Conservation (phyloP, 2,888 invertebrate species). For the Tinea semifulvella region DNA sequence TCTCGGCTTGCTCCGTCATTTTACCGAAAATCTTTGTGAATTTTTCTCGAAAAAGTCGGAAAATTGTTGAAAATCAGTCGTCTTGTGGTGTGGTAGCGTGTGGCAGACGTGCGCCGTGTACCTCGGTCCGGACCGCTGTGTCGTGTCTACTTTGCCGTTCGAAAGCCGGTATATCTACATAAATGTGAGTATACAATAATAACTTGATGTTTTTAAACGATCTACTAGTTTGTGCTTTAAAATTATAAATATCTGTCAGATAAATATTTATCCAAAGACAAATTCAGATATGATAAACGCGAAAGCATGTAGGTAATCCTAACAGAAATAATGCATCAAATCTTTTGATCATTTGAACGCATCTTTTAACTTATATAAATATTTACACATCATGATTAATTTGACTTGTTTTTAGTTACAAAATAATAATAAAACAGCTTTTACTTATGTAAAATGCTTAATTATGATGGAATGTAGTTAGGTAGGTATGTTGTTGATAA, state of each 20-base stretch:
- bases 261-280: too few species aligned
- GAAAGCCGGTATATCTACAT: conserved; percentile 25
- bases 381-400: too few species aligned
- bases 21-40: conserved; percentile 59
- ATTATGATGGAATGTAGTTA: conserved; percentile 3
- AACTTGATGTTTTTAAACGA: neutral
- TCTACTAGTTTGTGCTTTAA: too few species aligned
- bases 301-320: too few species aligned
- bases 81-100: conserved; percentile 38
- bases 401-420: too few species aligned
- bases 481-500: conserved; percentile 12
- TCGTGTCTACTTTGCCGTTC: conserved; percentile 42
- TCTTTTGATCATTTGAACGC: too few species aligned
- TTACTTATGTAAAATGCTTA: neutral
- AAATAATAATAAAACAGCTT: too few species aligned
- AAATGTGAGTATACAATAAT: conserved; percentile 40
- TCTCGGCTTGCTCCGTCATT: conserved; percentile 65
- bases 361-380: too few species aligned
- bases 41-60: conserved; percentile 52
- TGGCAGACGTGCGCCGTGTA: conserved; percentile 36
- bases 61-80: conserved; percentile 46
- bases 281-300: too few species aligned
- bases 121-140: conserved; percentile 38
- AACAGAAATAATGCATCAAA: too few species aligned
- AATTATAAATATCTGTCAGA: too few species aligned